Conservation (phyloP, 2,113 vertebrate genomes). For the Chascanopsetta lugubris region DNA sequence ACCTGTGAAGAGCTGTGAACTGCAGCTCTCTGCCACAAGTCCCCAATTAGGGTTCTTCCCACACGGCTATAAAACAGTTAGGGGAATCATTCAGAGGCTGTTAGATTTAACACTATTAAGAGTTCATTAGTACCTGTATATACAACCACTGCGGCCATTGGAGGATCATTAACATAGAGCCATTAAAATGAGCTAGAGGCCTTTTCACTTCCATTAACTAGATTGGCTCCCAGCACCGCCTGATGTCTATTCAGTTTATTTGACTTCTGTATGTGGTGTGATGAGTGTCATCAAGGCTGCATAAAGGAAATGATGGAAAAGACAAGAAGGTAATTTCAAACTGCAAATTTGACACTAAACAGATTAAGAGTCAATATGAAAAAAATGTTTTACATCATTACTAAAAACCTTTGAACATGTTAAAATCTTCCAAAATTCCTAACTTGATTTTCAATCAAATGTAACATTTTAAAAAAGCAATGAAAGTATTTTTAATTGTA, state of each 20-base stretch:
- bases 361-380: not conserved
- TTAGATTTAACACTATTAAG: conserved; percentile 81
- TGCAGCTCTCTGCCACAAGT: conserved; percentile 72
- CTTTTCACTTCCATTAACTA: conserved; percentile 30
- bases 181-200: conserved; percentile 56
- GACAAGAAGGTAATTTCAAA: too few species aligned
- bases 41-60: conserved; percentile 83
- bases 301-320: not conserved
- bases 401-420: too few species aligned
- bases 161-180: conserved; percentile 71
- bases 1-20: conserved; percentile 68
- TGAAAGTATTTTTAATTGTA: too few species aligned
- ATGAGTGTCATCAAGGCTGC: not conserved
- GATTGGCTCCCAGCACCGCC: conserved; percentile 6
- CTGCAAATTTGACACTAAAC: too few species aligned
- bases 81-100: conserved; percentile 79
- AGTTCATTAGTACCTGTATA: conserved; percentile 82
- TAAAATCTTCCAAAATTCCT: too few species aligned
- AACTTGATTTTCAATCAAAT: too few species aligned
- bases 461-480: too few species aligned
- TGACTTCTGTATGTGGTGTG: conserved; percentile 10
- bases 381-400: too few species aligned
- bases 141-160: conserved; percentile 55
- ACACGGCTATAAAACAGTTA: conserved; percentile 84
- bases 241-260: not conserved